Evolutionary conservation across 2,113 vertebrate species (phyloP), one percentile per base, ranked within the genome.

Genomic region (Ptyas mucosa): DNA sequence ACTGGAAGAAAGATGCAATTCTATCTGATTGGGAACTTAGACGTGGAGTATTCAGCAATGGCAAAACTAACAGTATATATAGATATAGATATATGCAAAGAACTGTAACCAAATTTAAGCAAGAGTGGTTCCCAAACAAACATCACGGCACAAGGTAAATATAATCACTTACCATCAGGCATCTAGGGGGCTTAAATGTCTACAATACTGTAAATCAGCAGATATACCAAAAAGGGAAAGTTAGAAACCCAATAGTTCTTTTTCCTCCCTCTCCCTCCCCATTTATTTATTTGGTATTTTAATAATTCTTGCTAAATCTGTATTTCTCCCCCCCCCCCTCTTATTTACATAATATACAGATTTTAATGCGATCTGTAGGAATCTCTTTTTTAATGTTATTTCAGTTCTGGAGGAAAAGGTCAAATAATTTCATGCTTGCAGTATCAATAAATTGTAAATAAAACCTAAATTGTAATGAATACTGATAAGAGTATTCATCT

Each of bases 301-400:
- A 69, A 69, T 69, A 69, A 69, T 69, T 69, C 61, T 69, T 69
- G 29, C 12, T 69, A 69, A 69, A 69, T 69, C 61, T 69, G 10
- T 64, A n/a, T 64, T 64, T 1, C 0, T 5, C n/a, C 3, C 0
- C 12, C 29, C 0, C 29, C 29, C 12, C 29, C 12, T 6, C 5
- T 14, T 15, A 14, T n/a, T n/a, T n/a, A 69, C 26, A 64, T 64
- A 14, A n/a, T n/a, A 64, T 29, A 29, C 26, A 64, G 3, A 64
- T 26, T 64, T 64, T 4, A 29, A 64, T 64, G 26, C 26, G 11
- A 64, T 5, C 26, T 64, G 26, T 9, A 69, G 11, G 61, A 69
- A n/a, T 2, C 29, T 69, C 29, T 69, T 69, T 69, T 69, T 69
- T n/a, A 64, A 64, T 15, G 26, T 29, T 64, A 69, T 69, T 69